Evolutionary conservation across 1,140 invertebrate genomes (phyloP).

Genomic region (Cydia strobilella): DNA sequence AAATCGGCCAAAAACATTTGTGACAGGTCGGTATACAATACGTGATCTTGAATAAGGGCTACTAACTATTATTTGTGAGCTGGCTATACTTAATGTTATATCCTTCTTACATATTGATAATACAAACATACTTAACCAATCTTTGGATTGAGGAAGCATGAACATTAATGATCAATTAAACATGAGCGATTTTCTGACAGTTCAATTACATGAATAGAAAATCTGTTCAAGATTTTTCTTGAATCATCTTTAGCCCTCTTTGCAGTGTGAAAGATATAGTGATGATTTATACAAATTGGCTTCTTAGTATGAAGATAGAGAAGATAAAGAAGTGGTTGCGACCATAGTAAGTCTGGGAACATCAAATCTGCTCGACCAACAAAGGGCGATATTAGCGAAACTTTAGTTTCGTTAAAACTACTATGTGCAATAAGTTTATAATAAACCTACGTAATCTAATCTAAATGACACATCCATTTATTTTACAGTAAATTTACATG

Average conservation of each 20-base stretch:
- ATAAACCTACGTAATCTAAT: conserved; percentile 46
- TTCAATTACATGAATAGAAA: neutral
- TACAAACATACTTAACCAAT: conserved; percentile 58
- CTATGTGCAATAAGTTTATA: conserved; percentile 60
- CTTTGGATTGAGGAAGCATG: conserved; percentile 71
- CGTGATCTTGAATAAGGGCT: neutral
- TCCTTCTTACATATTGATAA: conserved; percentile 38
- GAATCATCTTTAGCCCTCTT: neutral
- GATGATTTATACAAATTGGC: neutral
- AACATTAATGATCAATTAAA: conserved; percentile 33
- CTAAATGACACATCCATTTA: conserved; percentile 60
- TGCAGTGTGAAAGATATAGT: neutral
- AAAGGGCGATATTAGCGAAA: conserved; percentile 16
- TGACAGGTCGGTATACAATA: conserved; percentile 1
- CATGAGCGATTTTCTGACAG: neutral
- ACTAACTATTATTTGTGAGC: conserved; percentile 16
- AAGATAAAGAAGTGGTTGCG: conserved; percentile 6
- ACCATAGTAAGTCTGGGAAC: conserved; percentile 19
- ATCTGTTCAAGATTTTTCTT: too few species aligned
- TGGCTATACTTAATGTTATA: conserved; percentile 43
- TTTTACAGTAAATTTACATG: conserved; percentile 48
- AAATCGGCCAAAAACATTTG: neutral
- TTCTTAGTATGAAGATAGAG: neutral
- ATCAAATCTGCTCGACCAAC: conserved; percentile 10
- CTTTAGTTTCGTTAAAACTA: conserved; percentile 29